Percentiles rank a stretch among this genome's conserved stretches.
Conservation (phyloP, 2,888 invertebrate genomes). For the Dryocosmus kuriphilus region DNA sequence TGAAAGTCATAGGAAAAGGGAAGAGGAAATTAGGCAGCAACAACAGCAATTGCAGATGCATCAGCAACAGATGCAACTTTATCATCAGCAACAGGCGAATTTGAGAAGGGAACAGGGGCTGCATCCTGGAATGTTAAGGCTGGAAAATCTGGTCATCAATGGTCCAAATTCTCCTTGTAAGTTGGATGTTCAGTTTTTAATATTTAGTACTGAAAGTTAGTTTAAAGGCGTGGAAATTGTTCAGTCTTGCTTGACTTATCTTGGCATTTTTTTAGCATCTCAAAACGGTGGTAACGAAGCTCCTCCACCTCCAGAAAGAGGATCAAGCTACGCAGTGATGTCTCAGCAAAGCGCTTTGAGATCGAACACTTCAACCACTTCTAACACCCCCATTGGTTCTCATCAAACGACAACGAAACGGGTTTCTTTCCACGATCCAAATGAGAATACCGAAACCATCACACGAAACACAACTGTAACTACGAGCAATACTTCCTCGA, state of each 20-base stretch:
- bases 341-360: constrained; percentile 81
- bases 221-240: too few relatives aligned
- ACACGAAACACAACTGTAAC: constrained; percentile 73
- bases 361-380: constrained; percentile 74
- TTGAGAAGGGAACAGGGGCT: constrained; percentile 65
- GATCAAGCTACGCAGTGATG: constrained; percentile 93
- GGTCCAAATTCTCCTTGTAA: constrained; percentile 68
- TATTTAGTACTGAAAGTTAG: too few relatives aligned
- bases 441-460: constrained; percentile 71
- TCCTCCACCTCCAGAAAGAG: constrained; percentile 90
- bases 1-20: constrained; percentile 79
- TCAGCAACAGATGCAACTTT: constrained; percentile 68
- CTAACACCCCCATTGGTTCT: constrained; percentile 68
- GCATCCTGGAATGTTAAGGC: constrained; percentile 73
- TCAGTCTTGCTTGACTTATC: not conserved
- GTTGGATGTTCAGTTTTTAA: constrained; percentile 13
- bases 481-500: constrained; percentile 75
- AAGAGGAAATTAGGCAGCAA: constrained; percentile 77
- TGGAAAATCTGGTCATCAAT: constrained; percentile 75
- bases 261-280: constrained; percentile 59
- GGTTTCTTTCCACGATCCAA: constrained; percentile 86
- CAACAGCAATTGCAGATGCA: constrained; percentile 65
- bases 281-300: constrained; percentile 77
- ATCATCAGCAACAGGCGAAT: constrained; percentile 64
- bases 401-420: constrained; percentile 80